Base-by-base conservation (phyloP, 30 jellyfish, hydroid and myxozoan species). In the Aurelia coerulea region DNA sequence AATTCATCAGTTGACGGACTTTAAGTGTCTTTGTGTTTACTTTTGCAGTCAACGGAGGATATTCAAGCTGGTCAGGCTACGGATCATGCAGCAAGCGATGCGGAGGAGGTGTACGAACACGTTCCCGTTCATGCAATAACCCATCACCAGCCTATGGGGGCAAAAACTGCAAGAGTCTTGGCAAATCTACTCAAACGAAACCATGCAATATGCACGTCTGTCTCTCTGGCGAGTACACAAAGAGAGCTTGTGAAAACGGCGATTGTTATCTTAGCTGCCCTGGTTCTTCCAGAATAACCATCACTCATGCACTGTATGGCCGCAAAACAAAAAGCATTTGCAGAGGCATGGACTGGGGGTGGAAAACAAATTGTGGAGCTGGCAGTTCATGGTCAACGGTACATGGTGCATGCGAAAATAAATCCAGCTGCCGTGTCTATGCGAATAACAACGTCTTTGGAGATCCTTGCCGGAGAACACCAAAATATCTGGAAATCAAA, bases 31-130 rank as follows among this genome's bases (percentile, higher is more conserved):
- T 4, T 46, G 14, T 46, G 56, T 46, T 46, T 46, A 46, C 56
- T 80, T 51, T 84, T 84, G 23, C 79, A 86, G 95, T 86, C 15
- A 86, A 76, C 35, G 95, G 95, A 15, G 95, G 95, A 8, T 86
- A 76, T 65, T 86, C 95, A 17, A 39, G 67, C 3, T 86, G 95
- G 95, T 77, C 85, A 15, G 23, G 84, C 15, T 86, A 72, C 42
- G 37, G 85, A 17, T 17, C 68, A 17, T 86, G 95, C 65, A 86
- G 86, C 95, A 76, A 65, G 80, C 16, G 86, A 11, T 86, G 95
- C 59, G 90, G 85, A 10, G 85, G 90, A 8, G 95, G 95, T 2
- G 52, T 3, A 8, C 84, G 74, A 62, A 76, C 80, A 50, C 79
- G 95, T 13, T 16, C 32, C 63, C 66, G 95, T 65, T 16, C 42